A percentile compares a stretch with the other conserved stretches of the same genome.
These are phyloP conservation scores for Pomacea maculata DNA, from an alignment of 1,140 invertebrate genomes.

Conservation along the genomic window DNA sequence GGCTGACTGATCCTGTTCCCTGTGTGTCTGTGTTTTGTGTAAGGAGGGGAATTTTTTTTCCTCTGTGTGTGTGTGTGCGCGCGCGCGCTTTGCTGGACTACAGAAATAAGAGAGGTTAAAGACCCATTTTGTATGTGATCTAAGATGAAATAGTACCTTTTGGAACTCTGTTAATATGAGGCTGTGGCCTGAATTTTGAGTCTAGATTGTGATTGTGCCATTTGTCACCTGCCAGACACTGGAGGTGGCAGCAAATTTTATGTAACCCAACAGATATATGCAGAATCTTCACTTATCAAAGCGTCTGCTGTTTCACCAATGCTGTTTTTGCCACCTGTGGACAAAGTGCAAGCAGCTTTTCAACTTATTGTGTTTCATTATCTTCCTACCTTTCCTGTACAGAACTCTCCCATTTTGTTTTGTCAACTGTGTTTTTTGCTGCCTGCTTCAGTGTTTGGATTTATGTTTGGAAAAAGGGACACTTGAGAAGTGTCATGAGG, in stretches of 20 bases:
- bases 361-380: too few species aligned
- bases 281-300: constrained; percentile 12
- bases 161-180: neutral
- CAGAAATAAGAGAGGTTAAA: constrained; percentile 1
- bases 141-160: neutral
- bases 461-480: too few species aligned
- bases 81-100: neutral
- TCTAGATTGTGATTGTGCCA: constrained; percentile 1
- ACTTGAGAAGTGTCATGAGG: too few species aligned
- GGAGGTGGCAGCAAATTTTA: neutral
- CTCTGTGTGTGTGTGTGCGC: too few species aligned
- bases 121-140: constrained; percentile 6
- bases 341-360: too few species aligned
- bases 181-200: constrained; percentile 8
- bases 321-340: neutral
- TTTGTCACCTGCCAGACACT: too few species aligned
- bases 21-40: neutral
- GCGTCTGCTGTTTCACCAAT: constrained; percentile 6
- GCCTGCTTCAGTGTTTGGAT: too few species aligned
- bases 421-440: too few species aligned
- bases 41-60: neutral
- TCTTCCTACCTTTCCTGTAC: too few species aligned
- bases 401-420: too few species aligned
- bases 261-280: constrained; percentile 12
- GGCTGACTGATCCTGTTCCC: constrained; percentile 4